These are phyloP conservation scores for Danionella dracula DNA, from an alignment of 2,797 vertebrate genomes.

Conservation along the genomic window DNA sequence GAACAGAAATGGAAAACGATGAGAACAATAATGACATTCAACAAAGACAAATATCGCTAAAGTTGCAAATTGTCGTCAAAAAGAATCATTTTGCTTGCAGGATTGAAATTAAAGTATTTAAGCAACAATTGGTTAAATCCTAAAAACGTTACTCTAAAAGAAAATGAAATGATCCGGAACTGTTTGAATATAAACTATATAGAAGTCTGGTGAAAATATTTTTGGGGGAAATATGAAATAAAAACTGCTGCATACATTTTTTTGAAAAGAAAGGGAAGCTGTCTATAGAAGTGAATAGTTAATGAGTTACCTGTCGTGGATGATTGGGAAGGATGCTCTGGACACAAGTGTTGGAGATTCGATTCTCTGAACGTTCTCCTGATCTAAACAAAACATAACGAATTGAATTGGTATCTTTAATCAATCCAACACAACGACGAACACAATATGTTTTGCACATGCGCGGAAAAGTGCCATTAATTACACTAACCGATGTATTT, in stretches of 20 bases:
- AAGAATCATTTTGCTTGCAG: too few species aligned
- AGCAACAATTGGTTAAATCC: too few species aligned
- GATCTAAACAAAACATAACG: slow-evolving; percentile 63
- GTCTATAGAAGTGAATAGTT: too few species aligned
- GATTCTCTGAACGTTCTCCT: slow-evolving; percentile 81
- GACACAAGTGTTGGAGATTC: slow-evolving; percentile 77
- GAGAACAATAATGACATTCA: background rate
- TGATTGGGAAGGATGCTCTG: slow-evolving; percentile 88
- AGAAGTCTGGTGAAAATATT: background rate
- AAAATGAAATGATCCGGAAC: background rate
- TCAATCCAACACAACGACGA: background rate
- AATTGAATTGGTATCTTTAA: background rate
- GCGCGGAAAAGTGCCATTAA: background rate
- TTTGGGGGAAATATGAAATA: background rate
- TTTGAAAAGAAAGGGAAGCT: too few species aligned
- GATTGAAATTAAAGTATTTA: too few species aligned
- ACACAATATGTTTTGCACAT: background rate
- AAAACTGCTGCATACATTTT: too few species aligned
- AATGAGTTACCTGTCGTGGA: slow-evolving; percentile 87
- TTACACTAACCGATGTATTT: slow-evolving; percentile 80
- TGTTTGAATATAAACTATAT: background rate
- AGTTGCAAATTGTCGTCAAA: too few species aligned
- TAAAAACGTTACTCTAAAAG: too few species aligned
- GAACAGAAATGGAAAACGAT: background rate
- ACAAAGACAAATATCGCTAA: too few species aligned